Conservation (phyloP, 2,797 vertebrate genomes). For the Hypotaenidia okinawae region DNA sequence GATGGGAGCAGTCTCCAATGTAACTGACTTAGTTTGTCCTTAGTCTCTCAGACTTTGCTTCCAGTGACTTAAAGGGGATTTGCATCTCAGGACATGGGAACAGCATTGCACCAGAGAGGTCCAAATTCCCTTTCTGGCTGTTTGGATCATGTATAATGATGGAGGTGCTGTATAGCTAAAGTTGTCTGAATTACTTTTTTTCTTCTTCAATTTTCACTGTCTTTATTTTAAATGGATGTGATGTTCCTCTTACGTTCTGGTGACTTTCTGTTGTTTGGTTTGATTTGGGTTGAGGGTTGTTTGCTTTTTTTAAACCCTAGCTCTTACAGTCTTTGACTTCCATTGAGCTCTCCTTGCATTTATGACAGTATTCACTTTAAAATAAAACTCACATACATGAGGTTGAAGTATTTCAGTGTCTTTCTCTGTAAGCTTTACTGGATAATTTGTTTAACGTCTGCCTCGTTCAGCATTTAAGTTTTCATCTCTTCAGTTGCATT, state of each 20-base stretch:
- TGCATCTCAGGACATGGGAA: neutral
- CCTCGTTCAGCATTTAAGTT: neutral
- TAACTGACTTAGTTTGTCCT: neutral
- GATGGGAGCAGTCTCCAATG: neutral
- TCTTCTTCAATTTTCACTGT: neutral
- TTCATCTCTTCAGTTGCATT: neutral
- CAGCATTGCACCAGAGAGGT: neutral
- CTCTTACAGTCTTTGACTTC: neutral
- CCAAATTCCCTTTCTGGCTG: neutral
- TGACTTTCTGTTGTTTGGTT: neutral
- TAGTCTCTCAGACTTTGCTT: neutral
- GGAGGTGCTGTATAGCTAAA: neutral
- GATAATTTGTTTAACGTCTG: neutral
- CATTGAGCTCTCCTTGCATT: neutral
- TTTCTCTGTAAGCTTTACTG: neutral
- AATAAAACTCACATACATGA: neutral
- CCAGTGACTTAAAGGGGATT: neutral
- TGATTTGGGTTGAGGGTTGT: neutral
- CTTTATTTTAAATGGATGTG: neutral
- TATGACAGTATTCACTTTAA: neutral
- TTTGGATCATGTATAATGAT: neutral
- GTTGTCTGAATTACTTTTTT: neutral
- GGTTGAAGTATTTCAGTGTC: neutral
- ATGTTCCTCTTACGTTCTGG: neutral
- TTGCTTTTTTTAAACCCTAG: neutral